phyloP scores from a whole-genome alignment of 2,797 vertebrate species.

The Rachycentron canadum region DNA sequence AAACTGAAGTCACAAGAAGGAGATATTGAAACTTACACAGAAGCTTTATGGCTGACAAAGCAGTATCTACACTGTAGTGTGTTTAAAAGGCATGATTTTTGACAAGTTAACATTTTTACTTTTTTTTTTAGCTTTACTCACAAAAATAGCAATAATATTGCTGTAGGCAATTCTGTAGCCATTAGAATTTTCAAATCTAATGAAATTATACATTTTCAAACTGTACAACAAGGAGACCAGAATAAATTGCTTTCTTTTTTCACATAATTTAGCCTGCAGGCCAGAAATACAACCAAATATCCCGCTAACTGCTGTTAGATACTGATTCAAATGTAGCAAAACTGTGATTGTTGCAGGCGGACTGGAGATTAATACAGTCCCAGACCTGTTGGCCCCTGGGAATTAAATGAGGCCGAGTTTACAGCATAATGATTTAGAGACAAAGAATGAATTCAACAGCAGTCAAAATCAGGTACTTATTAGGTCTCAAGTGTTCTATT shows the following conservation, averaged over 20 bases:
- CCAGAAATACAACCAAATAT: not conserved
- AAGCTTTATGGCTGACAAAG: slow-evolving; percentile 16
- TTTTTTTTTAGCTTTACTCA: not conserved
- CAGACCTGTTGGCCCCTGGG: slow-evolving; percentile 31
- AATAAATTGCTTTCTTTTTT: not conserved
- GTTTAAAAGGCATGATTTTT: not conserved
- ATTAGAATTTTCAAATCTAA: not conserved
- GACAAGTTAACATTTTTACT: not conserved
- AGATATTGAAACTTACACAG: slow-evolving; percentile 33
- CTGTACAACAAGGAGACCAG: not conserved
- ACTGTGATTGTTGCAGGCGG: not conserved
- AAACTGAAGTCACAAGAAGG: slow-evolving; percentile 45
- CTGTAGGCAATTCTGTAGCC: not conserved
- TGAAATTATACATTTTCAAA: not conserved
- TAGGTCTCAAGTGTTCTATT: slow-evolving; percentile 17
- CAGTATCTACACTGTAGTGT: not conserved
- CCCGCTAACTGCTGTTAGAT: not conserved
- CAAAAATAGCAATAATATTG: no score
- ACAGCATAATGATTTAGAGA: slow-evolving; percentile 1
- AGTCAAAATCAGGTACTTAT: slow-evolving; percentile 26
- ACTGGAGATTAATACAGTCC: slow-evolving; percentile 48
- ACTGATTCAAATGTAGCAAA: not conserved
- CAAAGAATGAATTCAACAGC: slow-evolving; percentile 33
- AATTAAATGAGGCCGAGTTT: slow-evolving; percentile 42
- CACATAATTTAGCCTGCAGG: not conserved